phyloP scores from a whole-genome alignment of 2,888 invertebrate species.

The Drosophila setosimentum region DNA sequence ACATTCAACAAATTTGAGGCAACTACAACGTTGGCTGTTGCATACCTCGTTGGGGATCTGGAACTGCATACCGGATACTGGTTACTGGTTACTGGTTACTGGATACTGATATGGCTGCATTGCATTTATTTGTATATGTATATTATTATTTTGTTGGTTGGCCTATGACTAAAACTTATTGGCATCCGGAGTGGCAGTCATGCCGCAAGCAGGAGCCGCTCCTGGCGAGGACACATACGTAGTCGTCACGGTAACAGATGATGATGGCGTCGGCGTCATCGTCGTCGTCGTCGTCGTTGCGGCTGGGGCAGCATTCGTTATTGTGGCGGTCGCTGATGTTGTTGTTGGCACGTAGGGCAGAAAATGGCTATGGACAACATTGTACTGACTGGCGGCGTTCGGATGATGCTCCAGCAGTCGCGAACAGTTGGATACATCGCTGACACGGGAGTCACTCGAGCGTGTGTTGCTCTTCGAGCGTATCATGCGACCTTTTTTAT shows the following conservation, averaged over 20 bases:
- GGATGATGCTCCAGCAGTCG: conserved; percentile 84
- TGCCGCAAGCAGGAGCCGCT: conserved; percentile 74
- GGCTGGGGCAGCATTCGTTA: conserved; percentile 56
- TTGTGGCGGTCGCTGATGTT: conserved; percentile 44
- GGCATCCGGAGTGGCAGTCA: conserved; percentile 63
- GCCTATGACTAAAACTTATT: conserved; percentile 82
- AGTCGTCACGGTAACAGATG: conserved; percentile 59
- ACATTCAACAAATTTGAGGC: conserved; percentile 43
- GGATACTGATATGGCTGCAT: conserved; percentile 46
- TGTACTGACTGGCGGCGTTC: conserved; percentile 74
- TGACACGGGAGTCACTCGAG: conserved; percentile 85
- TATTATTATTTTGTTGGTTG: background rate
- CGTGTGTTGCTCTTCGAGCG: conserved; percentile 85
- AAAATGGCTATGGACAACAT: conserved; percentile 77
- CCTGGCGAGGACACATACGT: conserved; percentile 75
- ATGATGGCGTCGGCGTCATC: conserved; percentile 45
- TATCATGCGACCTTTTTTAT: conserved; percentile 83
- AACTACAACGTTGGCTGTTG: conserved; percentile 40
- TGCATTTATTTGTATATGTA: conserved; percentile 23
- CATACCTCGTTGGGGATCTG: conserved; percentile 41
- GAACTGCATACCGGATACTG: conserved; percentile 17
- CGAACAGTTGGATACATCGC: conserved; percentile 84
- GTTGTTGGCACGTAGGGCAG: conserved; percentile 77
- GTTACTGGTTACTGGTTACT: background rate
- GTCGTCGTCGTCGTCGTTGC: conserved; percentile 27